Evolutionary conservation across 2,888 invertebrate species (phyloP), one percentile per base, ranked within the genome.

Genomic region (Rugalucina vietnamica): DNA sequence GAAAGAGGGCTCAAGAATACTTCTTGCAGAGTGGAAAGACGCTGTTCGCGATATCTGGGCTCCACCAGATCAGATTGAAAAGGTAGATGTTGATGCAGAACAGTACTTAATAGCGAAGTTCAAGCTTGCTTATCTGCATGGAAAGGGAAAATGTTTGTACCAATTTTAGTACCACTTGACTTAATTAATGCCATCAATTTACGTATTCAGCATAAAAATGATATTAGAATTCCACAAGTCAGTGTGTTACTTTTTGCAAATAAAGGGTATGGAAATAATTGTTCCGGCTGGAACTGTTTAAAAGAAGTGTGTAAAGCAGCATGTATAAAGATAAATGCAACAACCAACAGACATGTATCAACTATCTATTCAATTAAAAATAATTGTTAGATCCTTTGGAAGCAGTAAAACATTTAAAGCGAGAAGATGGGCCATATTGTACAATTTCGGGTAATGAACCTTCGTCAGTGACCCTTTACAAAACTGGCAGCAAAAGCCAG

Each of bases 301-400:
- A 5, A 37, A n/a, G 65, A 77, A 27, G 65, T 82, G 21, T 72
- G 73, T 39, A 36, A 27, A 21, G 32, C n/a, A n/a, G 77, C 76
- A 60, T 36, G 60, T 36, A 34, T 79, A 8, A 18, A 65, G 3
- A 76, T 39, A 14, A 27, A 36, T n/a, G 37, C 65, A n/a, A 60
- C 60, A 21, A 76, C 76, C 36, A 65, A 84, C 70, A 60, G 87
- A 29, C 87, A 89, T 71, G 49, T 84, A 50, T 89, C 88, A 24
- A 79, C 88, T 34, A 39, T 88, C 12, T 88, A 77, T 77, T 76
- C 87, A 21, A n/a, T n/a, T n/a, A n/a, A n/a, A n/a, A n/a, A n/a
- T n/a, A n/a, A n/a, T n/a, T n/a, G n/a, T n/a, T n/a, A n/a, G n/a
- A n/a, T n/a, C n/a, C n/a, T n/a, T n/a, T n/a, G n/a, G n/a, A n/a